Base-by-base conservation (phyloP, 2,888 invertebrate species). In the Ferrisia virgata region DNA sequence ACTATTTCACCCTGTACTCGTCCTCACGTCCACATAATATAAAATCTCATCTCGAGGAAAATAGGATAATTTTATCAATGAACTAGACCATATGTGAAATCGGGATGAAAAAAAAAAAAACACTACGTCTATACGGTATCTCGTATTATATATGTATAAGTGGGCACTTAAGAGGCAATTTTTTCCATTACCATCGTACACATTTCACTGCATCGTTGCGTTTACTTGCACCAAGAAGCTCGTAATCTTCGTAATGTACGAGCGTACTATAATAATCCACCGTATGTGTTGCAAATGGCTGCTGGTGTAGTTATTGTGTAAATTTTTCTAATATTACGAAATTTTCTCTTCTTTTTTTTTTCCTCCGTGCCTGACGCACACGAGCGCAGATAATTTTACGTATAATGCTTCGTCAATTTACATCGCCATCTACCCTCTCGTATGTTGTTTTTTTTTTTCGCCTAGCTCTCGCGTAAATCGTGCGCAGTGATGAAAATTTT, bases 131-230 rank as follows among this genome's bases (percentile, higher is more conserved):
- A 39, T 39, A 39, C 5, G 5, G 39, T 39, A 39, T 11, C 39
- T 39, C 39, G 39, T n/a, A n/a, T n/a, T n/a, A n/a, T 9, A 53
- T 6, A 11, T n/a, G n/a, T 13, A 11, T 8, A 53, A 64, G 64
- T 28, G 25, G 64, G 28, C 28, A 64, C 64, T 64, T 64, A 64
- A 28, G 28, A 64, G 64, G 31, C 28, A 64, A 64, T 64, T 64
- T 64, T 64, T 64, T 64, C 25, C 64, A 28, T 64, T 28, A 64
- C 28, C 28, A 1, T 11, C 13, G 15, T 28, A 28, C 64, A 64
- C 64, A 64, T 64, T 64, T 64, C 28, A 28, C 64, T 64, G 64
- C 64, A 64, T 64, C 64, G 64, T 64, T 64, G 64, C 25, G 64
- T 18, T 39, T 39, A 39, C n/a, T 53, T 40, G 40, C 40, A 11